phyloP scores from a whole-genome alignment of 2,888 invertebrate genomes.

The Patella caerulea region DNA sequence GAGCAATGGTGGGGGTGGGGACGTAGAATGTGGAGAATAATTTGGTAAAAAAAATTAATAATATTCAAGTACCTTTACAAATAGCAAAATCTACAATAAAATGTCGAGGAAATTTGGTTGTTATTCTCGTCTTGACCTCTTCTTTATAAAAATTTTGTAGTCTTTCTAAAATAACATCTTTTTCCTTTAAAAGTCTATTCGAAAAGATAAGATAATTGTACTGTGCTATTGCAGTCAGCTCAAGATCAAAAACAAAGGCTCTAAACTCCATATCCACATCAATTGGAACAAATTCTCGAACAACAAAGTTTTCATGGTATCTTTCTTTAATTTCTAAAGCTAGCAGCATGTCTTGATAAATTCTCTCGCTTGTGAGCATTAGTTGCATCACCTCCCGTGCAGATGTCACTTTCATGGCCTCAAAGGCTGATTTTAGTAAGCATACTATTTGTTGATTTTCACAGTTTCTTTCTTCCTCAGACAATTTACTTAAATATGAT shows the following conservation, averaged over 20 bases:
- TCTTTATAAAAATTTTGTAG: conserved; percentile 44
- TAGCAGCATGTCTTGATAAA: conserved; percentile 59
- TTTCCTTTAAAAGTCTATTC: conserved; percentile 38
- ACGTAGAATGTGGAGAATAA: too few species aligned
- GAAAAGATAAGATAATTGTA: conserved; percentile 61
- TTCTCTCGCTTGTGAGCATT: conserved; percentile 57
- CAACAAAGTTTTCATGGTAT: conserved; percentile 58
- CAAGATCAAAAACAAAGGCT: conserved; percentile 53
- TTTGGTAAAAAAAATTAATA: too few species aligned
- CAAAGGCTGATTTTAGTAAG: conserved; percentile 54
- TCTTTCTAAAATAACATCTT: conserved; percentile 37
- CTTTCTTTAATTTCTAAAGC: conserved; percentile 50
- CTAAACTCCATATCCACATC: conserved; percentile 64
- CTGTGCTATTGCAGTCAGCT: conserved; percentile 54
- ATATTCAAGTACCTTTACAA: conserved; percentile 38
- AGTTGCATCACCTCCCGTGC: conserved; percentile 54
- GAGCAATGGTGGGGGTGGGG: too few species aligned
- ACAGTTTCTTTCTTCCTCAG: conserved; percentile 25
- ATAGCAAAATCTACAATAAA: conserved; percentile 62
- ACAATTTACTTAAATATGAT: conserved; percentile 33
- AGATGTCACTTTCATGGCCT: conserved; percentile 46
- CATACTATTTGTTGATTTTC: conserved; percentile 58
- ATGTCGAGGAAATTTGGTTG: conserved; percentile 39
- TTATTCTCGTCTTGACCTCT: conserved; percentile 44
- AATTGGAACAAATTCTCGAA: conserved; percentile 56